Conservation (phyloP, 2,113 vertebrate genomes). For the Pelusios castaneus region DNA sequence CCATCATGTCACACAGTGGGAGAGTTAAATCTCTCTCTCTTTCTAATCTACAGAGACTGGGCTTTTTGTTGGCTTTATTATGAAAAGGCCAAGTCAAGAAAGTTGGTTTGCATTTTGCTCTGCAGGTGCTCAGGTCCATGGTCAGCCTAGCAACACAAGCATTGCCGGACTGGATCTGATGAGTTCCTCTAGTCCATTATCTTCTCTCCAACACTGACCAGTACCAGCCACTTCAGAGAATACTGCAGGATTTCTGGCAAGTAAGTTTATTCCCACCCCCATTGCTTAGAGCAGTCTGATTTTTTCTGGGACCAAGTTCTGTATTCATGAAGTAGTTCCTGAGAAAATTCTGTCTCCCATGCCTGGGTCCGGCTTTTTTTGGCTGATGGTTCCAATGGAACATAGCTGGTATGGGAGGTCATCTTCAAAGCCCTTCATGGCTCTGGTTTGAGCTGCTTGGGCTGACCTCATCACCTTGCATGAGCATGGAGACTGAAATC, state of each 20-base stretch:
- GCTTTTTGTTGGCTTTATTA: not conserved
- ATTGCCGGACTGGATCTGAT: not conserved
- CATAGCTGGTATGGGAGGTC: not conserved
- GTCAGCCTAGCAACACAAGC: not conserved
- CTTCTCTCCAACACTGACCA: not conserved
- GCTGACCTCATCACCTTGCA: not conserved
- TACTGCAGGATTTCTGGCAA: not conserved
- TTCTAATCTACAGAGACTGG: not conserved
- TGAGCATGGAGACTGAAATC: not conserved
- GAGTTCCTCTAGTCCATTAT: not conserved
- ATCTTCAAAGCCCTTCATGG: not conserved
- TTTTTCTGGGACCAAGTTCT: not conserved
- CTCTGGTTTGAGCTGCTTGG: not conserved
- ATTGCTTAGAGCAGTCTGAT: not conserved
- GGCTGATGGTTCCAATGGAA: accelerated
- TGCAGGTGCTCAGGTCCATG: not conserved
- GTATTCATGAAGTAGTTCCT: not conserved
- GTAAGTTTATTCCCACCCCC: not conserved
- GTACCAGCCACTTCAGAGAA: not conserved
- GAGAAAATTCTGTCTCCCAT: not conserved
- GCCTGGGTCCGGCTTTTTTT: accelerated
- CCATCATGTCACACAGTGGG: not conserved
- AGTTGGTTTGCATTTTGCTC: not conserved
- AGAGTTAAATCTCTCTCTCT: not conserved
- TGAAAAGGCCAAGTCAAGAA: not conserved